Evolutionary conservation across 1,140 invertebrate species (phyloP).

Genomic region (Tribolium castaneum): DNA sequence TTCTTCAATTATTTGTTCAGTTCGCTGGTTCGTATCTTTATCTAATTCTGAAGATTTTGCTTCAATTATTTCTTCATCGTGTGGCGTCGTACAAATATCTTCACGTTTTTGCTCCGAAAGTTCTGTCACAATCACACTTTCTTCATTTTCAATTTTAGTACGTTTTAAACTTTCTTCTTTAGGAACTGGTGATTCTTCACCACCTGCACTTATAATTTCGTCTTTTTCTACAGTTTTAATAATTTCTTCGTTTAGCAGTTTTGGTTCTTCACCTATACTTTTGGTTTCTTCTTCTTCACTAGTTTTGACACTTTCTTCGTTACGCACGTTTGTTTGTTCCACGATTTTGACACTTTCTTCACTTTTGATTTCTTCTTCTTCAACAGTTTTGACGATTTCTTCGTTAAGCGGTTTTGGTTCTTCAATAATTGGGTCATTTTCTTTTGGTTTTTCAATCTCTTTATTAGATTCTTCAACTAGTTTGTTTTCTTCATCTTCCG

Average conservation of each 20-base stretch:
- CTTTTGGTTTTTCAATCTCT: not conserved
- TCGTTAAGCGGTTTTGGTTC: not conserved
- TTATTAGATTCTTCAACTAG: slow-evolving; percentile 45
- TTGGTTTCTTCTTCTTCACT: no score
- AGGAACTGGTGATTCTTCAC: no score
- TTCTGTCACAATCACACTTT: not conserved
- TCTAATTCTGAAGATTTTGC: not conserved
- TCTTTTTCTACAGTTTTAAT: not conserved
- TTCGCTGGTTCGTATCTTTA: not conserved
- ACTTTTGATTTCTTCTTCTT: not conserved
- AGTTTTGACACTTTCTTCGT: not conserved
- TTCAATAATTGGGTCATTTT: not conserved
- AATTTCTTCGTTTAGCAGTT: not conserved
- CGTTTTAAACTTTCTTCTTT: no score
- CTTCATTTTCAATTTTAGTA: slow-evolving; percentile 8
- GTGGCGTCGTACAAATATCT: not conserved
- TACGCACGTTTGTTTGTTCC: not conserved
- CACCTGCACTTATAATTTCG: no score
- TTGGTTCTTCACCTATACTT: no score
- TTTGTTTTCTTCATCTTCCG: slow-evolving; percentile 54
- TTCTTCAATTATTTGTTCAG: no score
- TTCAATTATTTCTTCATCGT: not conserved
- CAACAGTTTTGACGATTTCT: not conserved
- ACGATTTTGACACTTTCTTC: not conserved
- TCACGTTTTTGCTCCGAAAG: not conserved